Percentiles rank a stretch among this genome's conserved stretches.
Conservation (phyloP, 2,888 invertebrate genomes). For the Salticus scenicus region DNA sequence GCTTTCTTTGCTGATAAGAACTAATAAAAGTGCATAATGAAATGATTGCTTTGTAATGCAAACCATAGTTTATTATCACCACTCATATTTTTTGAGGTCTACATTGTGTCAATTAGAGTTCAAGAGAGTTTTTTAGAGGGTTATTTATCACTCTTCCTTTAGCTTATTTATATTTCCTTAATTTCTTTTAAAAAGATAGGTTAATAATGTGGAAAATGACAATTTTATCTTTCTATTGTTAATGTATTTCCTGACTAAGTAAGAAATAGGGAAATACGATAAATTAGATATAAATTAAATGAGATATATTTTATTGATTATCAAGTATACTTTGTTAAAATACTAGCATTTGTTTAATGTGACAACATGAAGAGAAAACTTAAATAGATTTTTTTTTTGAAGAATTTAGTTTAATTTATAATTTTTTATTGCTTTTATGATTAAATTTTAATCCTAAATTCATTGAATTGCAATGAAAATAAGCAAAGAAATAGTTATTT, state of each 20-base stretch:
- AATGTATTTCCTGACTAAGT: not conserved
- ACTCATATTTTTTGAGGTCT: slow-evolving; percentile 6
- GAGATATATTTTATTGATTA: no score
- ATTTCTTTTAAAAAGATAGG: not conserved
- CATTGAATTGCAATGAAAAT: no score
- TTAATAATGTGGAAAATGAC: not conserved
- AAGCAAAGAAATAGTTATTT: no score
- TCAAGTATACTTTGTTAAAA: no score
- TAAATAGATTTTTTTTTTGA: no score
- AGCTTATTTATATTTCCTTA: not conserved
- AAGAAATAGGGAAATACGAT: no score
- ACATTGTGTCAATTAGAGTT: slow-evolving; percentile 9
- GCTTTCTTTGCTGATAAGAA: not conserved
- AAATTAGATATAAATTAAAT: no score
- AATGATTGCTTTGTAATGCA: slow-evolving; percentile 12
- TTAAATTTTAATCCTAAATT: no score
- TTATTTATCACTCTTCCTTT: not conserved
- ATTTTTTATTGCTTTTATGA: no score
- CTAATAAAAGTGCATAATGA: slow-evolving; percentile 1
- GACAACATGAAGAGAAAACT: no score
- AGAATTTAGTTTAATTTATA: no score
- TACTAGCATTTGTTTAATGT: no score
- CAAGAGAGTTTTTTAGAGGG: not conserved
- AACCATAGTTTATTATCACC: not conserved
- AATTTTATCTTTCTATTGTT: not conserved